phyloP scores from a whole-genome alignment of 2,888 invertebrate species.

The Drosophila algonquin region DNA sequence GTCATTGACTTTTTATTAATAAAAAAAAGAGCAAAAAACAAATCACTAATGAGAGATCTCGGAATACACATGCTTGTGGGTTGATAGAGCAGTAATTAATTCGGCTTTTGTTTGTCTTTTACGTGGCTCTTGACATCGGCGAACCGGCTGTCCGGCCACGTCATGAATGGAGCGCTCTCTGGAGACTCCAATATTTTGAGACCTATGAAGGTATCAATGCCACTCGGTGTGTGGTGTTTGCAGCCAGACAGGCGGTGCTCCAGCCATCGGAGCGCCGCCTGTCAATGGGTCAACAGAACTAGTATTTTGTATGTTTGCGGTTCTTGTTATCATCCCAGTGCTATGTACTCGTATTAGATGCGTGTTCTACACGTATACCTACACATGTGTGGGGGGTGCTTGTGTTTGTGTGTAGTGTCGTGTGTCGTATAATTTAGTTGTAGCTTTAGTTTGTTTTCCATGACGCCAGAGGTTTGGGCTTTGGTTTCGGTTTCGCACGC shows the following conservation, averaged over 20 bases:
- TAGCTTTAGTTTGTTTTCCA: neutral
- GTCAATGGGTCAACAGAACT: constrained; percentile 32
- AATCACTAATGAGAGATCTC: constrained; percentile 14
- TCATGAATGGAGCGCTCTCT: constrained; percentile 8
- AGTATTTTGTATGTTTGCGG: constrained; percentile 1
- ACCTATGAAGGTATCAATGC: neutral
- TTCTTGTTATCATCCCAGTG: constrained; percentile 16
- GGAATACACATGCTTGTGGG: constrained; percentile 13
- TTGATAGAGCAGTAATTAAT: constrained; percentile 19
- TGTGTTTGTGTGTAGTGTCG: neutral
- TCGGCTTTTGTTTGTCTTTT: neutral
- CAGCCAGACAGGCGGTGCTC: constrained; percentile 36
- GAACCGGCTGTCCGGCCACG: constrained; percentile 9
- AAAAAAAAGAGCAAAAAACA: neutral
- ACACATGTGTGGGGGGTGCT: neutral
- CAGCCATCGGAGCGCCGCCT: constrained; percentile 25
- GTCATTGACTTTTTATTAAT: constrained; percentile 32
- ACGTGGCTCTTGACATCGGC: neutral
- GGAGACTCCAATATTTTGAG: neutral
- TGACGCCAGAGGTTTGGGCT: neutral
- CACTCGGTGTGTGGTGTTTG: neutral
- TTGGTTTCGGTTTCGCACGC: neutral
- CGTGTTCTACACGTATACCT: neutral
- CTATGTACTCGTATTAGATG: constrained; percentile 14
- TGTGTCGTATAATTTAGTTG: neutral